These are phyloP conservation scores for Malurus leucopterus DNA, from an alignment of 2,797 vertebrate genomes.

Conservation along the genomic window DNA sequence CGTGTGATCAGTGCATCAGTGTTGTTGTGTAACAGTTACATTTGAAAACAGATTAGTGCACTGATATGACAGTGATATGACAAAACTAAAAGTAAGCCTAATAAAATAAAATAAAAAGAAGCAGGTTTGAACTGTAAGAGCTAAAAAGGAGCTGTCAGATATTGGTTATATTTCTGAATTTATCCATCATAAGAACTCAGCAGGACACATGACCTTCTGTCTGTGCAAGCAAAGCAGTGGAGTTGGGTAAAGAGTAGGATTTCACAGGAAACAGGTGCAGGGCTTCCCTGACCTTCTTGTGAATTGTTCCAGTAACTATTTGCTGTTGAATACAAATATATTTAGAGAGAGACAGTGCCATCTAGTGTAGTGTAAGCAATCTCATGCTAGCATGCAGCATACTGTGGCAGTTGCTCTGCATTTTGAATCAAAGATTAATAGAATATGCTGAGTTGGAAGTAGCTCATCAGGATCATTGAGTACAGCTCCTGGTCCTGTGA, in stretches of 20 bases:
- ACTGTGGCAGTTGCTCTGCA: neutral
- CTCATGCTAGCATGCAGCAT: neutral
- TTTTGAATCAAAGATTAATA: neutral
- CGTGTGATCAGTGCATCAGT: neutral
- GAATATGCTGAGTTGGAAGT: neutral
- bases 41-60: neutral
- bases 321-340: neutral
- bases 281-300: neutral
- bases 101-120: neutral
- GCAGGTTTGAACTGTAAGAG: neutral
- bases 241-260: neutral
- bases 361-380: neutral
- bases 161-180: neutral
- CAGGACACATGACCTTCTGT: neutral
- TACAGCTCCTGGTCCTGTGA: neutral
- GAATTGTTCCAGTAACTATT: neutral
- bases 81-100: neutral
- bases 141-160: neutral
- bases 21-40: neutral
- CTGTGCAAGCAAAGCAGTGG: neutral
- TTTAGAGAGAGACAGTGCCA: constrained; percentile 23
- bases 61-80: neutral
- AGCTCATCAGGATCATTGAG: neutral
- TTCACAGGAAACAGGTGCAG: neutral
- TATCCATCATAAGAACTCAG: neutral